Conservation (phyloP, 2,888 invertebrate species). For the Temnothorax ravouxi region DNA sequence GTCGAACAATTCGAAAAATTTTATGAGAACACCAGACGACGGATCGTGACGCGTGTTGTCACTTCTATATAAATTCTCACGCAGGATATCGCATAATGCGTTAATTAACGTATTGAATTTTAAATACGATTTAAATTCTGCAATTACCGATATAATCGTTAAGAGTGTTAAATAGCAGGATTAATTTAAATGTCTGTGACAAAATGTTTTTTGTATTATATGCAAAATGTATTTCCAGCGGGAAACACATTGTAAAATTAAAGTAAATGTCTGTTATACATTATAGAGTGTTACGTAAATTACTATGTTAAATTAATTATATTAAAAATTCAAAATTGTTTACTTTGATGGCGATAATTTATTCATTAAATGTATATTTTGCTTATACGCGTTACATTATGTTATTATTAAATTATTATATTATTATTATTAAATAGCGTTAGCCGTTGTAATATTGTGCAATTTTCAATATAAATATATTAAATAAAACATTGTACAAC, state of each 20-base stretch:
- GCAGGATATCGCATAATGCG: background rate
- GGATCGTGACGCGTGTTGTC: background rate
- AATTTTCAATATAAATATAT: background rate
- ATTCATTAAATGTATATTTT: background rate
- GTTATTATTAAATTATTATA: background rate
- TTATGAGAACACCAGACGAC: background rate
- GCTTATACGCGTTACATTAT: background rate
- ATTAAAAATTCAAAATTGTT: background rate
- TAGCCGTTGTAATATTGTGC: background rate
- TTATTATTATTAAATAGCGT: background rate
- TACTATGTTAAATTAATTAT: background rate
- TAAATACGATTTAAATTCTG: constrained; percentile 1
- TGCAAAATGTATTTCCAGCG: background rate
- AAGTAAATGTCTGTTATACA: background rate
- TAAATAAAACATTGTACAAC: background rate
- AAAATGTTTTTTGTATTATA: background rate
- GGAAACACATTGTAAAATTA: background rate
- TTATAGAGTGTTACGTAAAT: background rate
- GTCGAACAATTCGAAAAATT: constrained; percentile 7
- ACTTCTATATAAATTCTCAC: constrained; percentile 9
- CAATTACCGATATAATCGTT: background rate
- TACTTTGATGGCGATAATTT: background rate
- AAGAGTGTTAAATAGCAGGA: background rate
- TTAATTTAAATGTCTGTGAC: background rate
- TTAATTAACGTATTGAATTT: constrained; percentile 1